Evolutionary conservation across 2,113 vertebrate species (phyloP), one percentile per base, ranked within the genome.

Genomic region (Xerus inauris): DNA sequence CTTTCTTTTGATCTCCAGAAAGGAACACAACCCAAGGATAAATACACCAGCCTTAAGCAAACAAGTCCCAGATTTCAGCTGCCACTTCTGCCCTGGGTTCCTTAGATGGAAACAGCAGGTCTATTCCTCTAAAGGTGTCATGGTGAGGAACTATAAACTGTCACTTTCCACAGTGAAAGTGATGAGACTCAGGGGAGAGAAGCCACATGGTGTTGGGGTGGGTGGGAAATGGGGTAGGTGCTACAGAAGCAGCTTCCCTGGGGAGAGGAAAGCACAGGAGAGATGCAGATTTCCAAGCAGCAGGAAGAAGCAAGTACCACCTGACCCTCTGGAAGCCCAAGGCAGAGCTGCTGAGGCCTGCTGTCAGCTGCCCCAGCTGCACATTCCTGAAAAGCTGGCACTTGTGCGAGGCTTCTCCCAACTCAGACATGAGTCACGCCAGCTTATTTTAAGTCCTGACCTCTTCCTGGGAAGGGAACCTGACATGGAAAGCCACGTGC

Each of bases 361-460:
- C 95, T 69, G 85, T 87, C 89, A 89, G 87, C 20, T 8, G 57
- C 71, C 42, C 24, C 86, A 91, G 88, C 88, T 95, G 93, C 64
- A 71, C 22, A 38, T 97, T 94, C 95, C 97, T 97, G 71, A 96
- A 95, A 95, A 95, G 93, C 85, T 9, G 0, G 83, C 83, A 16
- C 79, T 83, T 94, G 72, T n/a, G 69, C 0, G 22, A 71, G 71
- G 92, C 93, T 30, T 73, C 72, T 65, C 89, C 92, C 95, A 57
- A 51, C 72, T 72, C 94, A 95, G 97, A 95, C 83, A 62, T 93
- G 96, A 97, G 96, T 95, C 95, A 90, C 0, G 9, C 65, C 80
- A 28, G 85, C 94, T 96, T 94, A 89, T 93, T 95, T 96, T 93
- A 95, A 95, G 94, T 83, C 81, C 95, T 95, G 81, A 97, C 94